A percentile compares a stretch with the other conserved stretches of the same genome.
Conservation (phyloP, 2,888 invertebrate species). For the Tromatobia lineatoria region DNA sequence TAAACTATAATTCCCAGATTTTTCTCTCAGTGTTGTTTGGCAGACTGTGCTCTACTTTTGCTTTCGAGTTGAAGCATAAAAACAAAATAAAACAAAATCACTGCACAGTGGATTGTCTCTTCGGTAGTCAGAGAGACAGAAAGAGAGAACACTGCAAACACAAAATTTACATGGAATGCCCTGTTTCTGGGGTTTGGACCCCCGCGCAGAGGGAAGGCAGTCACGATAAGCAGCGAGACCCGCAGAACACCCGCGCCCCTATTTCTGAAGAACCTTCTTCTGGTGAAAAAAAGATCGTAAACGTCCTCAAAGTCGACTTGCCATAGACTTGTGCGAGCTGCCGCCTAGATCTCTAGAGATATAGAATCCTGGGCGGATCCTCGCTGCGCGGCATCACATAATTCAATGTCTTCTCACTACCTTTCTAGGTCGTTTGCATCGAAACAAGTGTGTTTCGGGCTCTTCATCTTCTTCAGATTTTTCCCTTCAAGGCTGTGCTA, state of each 20-base stretch:
- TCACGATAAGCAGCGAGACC: slow-evolving; percentile 12
- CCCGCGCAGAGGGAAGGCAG: slow-evolving; percentile 51
- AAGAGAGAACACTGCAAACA: slow-evolving; percentile 11
- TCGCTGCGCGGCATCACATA: slow-evolving; percentile 42
- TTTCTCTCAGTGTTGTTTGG: too few relatives aligned
- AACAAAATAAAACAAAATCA: slow-evolving; percentile 22
- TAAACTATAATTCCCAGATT: too few relatives aligned
- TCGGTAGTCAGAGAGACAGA: not conserved
- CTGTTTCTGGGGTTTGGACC: slow-evolving; percentile 47
- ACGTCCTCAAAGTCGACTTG: slow-evolving; percentile 22
- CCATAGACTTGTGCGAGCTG: slow-evolving; percentile 45
- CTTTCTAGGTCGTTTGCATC: slow-evolving; percentile 46
- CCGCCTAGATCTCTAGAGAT: slow-evolving; percentile 51
- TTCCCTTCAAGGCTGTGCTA: slow-evolving; percentile 34
- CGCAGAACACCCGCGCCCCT: slow-evolving; percentile 2
- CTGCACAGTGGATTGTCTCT: slow-evolving; percentile 23
- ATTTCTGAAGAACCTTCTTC: slow-evolving; percentile 26
- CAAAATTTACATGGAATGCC: slow-evolving; percentile 34
- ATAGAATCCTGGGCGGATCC: slow-evolving; percentile 44
- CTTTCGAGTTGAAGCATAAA: too few relatives aligned
- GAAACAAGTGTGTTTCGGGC: slow-evolving; percentile 45
- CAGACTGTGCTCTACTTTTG: too few relatives aligned
- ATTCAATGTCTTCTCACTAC: slow-evolving; percentile 39
- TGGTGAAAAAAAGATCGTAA: slow-evolving; percentile 55
- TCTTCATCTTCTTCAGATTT: slow-evolving; percentile 8